Base-by-base conservation (phyloP, 2,888 invertebrate species). In the Drosophila ezoana region DNA sequence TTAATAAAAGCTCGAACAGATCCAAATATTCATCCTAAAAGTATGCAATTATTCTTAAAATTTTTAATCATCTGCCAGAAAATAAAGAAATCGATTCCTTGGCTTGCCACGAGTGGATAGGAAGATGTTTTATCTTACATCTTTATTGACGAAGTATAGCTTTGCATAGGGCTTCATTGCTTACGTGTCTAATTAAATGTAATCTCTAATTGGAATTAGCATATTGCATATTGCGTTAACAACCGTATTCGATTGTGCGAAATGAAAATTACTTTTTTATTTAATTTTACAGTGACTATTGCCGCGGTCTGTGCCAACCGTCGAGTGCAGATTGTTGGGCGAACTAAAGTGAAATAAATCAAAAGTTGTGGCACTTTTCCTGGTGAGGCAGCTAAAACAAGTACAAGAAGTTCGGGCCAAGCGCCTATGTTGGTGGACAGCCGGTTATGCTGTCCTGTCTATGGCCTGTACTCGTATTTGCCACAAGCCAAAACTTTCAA, bases 191-290 rank as follows among this genome's bases (percentile, higher is more conserved):
- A 47, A 37, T 57, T 48, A 48, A 44, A 14, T 43, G 35, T n/a
- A 48, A 63, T 56, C 69, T 80, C 60, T 67, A 74, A 80, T 74
- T 80, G 52, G 18, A 56, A 83, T 76, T 66, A 71, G 66, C 68
- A 74, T 73, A 79, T 76, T 72, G 2, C 69, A 66, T 69, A 68
- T 52, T 11, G 62, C 18, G 53, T 54, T 48, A 54, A 43, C 67
- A 58, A 45, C 53, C 45, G 52, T 59, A 60, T 71, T 71, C 49
- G 53, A 28, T 41, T 44, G 20, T 45, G 48, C 18, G 33, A 65
- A 76, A 63, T 56, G 59, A 45, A 76, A 82, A 73, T 71, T 80
- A 66, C 77, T 83, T 80, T 83, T 73, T 80, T 68, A 80, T 72
- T 77, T 71, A 37, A 73, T 72, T 80, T 59, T 3, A 40, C 64